These are phyloP conservation scores for Coreius guichenoti DNA, from an alignment of 2,797 vertebrate species.

Conservation along the genomic window DNA sequence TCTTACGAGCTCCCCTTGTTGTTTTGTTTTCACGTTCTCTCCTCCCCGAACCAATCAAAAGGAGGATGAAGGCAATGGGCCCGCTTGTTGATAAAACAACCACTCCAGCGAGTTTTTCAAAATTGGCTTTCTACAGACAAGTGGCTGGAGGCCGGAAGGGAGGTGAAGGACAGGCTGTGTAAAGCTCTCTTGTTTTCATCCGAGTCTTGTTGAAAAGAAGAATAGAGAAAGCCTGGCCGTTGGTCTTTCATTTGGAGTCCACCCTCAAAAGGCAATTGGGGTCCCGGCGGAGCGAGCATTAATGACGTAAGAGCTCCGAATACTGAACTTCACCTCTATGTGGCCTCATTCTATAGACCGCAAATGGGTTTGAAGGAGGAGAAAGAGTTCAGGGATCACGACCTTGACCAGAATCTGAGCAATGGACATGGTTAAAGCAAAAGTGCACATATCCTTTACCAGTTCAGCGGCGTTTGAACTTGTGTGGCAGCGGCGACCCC, in stretches of 20 bases:
- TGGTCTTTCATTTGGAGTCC: constrained; percentile 80
- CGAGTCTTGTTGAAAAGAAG: constrained; percentile 73
- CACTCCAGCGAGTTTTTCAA: constrained; percentile 74
- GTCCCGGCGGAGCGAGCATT: constrained; percentile 71
- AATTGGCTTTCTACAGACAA: constrained; percentile 81
- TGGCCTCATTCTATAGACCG: constrained; percentile 22
- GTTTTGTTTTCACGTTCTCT: constrained; percentile 66
- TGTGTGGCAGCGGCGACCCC: not conserved
- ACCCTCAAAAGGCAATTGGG: constrained; percentile 77
- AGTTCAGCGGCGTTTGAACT: not conserved
- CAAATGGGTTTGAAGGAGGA: constrained; percentile 26
- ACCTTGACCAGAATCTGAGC: not conserved
- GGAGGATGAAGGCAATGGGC: constrained; percentile 68
- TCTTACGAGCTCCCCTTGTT: constrained; percentile 68
- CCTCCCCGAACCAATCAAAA: constrained; percentile 63
- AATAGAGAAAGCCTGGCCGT: constrained; percentile 77
- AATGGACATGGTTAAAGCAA: not conserved
- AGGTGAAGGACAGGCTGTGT: constrained; percentile 71
- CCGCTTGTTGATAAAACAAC: constrained; percentile 72
- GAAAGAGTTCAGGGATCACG: not conserved
- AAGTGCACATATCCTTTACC: not conserved
- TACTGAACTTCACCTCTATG: constrained; percentile 71
- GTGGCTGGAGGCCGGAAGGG: constrained; percentile 79
- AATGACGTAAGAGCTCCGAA: constrained; percentile 74
- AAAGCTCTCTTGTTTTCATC: constrained; percentile 68